A percentile compares a stretch with the other conserved stretches of the same genome.
phyloP scores from a whole-genome alignment of 2,888 invertebrate species.

The Yponomeuta evonymella region DNA sequence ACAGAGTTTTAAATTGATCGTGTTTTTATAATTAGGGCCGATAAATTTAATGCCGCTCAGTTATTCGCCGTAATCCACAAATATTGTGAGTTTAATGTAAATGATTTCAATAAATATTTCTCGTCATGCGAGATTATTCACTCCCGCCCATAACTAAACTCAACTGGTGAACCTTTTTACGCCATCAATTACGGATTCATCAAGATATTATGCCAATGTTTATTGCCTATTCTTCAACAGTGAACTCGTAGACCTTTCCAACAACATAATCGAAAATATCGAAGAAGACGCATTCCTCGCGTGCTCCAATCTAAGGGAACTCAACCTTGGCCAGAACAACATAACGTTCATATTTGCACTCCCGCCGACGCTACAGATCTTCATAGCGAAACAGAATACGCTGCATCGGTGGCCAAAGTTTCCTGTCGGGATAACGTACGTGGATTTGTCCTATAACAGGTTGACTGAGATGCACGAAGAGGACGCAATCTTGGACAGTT shows the following conservation, averaged over 20 bases:
- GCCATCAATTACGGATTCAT: no score
- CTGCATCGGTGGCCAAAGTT: constrained; percentile 64
- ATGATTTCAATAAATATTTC: no score
- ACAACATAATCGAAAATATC: constrained; percentile 62
- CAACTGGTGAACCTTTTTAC: no score
- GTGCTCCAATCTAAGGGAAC: constrained; percentile 52
- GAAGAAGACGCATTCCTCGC: constrained; percentile 56
- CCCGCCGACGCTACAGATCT: constrained; percentile 55
- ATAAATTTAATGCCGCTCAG: no score
- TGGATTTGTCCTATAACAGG: constrained; percentile 64
- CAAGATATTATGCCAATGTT: no score
- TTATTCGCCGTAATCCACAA: no score
- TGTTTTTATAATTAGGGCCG: no score
- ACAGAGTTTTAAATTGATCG: no score
- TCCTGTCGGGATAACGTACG: constrained; percentile 55
- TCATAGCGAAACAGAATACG: constrained; percentile 57
- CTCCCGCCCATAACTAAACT: no score
- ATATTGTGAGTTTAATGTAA: no score
- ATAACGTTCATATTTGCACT: constrained; percentile 59
- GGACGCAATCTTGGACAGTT: constrained; percentile 44
- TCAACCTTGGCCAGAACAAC: constrained; percentile 67
- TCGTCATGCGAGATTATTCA: no score
- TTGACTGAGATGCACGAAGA: constrained; percentile 50
- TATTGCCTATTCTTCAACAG: constrained; percentile 31
- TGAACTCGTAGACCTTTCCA: constrained; percentile 62